Evolutionary conservation across 2,888 invertebrate genomes (phyloP), one percentile per base, ranked within the genome.

Genomic region (Aromia moschata): DNA sequence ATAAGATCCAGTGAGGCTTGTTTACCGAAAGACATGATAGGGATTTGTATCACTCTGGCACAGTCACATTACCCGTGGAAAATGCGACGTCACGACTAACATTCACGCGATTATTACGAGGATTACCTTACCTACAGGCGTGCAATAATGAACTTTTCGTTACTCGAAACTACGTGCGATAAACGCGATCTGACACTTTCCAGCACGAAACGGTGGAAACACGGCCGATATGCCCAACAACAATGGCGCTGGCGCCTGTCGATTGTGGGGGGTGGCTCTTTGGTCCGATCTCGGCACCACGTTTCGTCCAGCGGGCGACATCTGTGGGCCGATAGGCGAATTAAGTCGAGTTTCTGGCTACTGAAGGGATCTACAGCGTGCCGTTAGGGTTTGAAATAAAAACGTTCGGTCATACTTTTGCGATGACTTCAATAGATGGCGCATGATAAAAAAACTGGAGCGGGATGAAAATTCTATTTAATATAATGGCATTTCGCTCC

Each of bases 161-260:
- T 31, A 25, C 15, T 20, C 11, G 20, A 36, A 10, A 43, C 36
- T 25, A 25, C 38, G 17, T 45, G 37, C 15, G 20, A 44, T 18
- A 18, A 12, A 45, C 25, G 15, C 25, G 25, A 14, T 45, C 52
- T 38, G 31, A 59, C 54, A 65, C 58, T 45, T 56, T 47, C 40
- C 5, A 2, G 2, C 33, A 10, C 3, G 33, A 11, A 33, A 33
- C 11, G 16, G 49, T 44, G 36, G 40, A 18, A 37, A 56, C 38
- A 38, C 33, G 47, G 52, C 56, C 57, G 58, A 59, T 66, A 67
- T 65, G 65, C 65, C 56, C 62, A 51, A 61, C 61, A 69, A 72
- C 64, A 72, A 72, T 72, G 72, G 72, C 72, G 72, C 68, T 64
- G 55, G 64, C 63, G 62, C 64, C 58, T 58, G 51, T 58, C 62